These are phyloP conservation scores for Crotalus viridis DNA, from an alignment of 2,113 vertebrate genomes.

Conservation along the genomic window DNA sequence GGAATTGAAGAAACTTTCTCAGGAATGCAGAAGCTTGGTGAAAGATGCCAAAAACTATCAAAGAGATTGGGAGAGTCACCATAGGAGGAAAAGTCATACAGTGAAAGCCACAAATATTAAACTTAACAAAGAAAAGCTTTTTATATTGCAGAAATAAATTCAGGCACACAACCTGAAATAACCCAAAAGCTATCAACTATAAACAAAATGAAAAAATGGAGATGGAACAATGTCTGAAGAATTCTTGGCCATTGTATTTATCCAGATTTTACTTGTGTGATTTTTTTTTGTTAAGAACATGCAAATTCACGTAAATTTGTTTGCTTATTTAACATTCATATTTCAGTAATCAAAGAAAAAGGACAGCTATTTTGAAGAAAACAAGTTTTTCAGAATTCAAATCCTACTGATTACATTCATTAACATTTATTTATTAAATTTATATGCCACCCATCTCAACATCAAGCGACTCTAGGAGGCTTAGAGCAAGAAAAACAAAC, in stretches of 20 bases:
- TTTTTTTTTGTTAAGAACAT: neutral
- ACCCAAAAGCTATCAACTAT: neutral
- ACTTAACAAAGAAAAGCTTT: neutral
- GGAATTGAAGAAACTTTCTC: neutral
- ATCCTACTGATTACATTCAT: neutral
- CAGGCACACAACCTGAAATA: neutral
- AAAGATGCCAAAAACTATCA: neutral
- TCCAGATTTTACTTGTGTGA: neutral
- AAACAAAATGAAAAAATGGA: neutral
- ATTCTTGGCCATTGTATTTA: neutral
- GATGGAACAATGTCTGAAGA: neutral
- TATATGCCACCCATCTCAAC: neutral
- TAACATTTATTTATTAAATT: neutral
- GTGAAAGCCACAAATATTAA: neutral
- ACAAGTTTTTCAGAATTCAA: neutral
- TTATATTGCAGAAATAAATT: neutral
- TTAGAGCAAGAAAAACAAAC: neutral
- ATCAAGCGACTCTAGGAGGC: neutral
- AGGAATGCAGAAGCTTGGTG: neutral
- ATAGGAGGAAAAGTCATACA: neutral
- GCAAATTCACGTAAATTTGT: neutral
- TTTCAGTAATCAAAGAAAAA: neutral
- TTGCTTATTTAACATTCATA: neutral
- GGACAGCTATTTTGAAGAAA: neutral
- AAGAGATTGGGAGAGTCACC: neutral